Conservation (phyloP, 2,113 vertebrate genomes). For the Aegotheles bennettii region DNA sequence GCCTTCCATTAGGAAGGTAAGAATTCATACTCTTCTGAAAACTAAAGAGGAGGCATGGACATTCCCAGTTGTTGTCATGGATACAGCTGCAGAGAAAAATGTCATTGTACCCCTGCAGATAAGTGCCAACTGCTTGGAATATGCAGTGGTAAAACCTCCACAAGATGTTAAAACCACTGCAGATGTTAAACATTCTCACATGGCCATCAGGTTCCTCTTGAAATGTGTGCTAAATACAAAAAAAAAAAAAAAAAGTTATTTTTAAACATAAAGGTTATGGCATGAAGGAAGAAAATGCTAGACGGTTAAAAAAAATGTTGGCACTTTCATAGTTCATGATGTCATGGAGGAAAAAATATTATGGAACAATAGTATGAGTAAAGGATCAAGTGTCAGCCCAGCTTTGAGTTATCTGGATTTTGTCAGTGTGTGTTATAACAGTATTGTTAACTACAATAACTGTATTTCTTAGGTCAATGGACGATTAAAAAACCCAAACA, state of each 20-base stretch:
- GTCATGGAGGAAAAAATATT: conserved; percentile 68
- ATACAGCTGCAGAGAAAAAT: conserved; percentile 62
- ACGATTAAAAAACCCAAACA: not conserved
- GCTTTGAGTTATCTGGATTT: conserved; percentile 49
- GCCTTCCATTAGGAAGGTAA: conserved; percentile 19
- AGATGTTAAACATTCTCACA: not conserved
- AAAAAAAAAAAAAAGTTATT: not conserved
- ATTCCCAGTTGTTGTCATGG: conserved; percentile 66
- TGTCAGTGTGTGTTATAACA: conserved; percentile 43
- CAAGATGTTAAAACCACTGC: not conserved
- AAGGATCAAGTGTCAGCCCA: conserved; percentile 62
- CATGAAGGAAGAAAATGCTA: conserved; percentile 13
- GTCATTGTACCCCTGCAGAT: conserved; percentile 63
- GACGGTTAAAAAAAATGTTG: conserved; percentile 13
- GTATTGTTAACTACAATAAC: conserved; percentile 45
- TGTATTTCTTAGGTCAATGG: conserved; percentile 8
- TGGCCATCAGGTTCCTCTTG: not conserved
- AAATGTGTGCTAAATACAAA: not conserved
- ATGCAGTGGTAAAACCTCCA: not conserved
- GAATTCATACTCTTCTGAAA: conserved; percentile 8
- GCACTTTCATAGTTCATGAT: conserved; percentile 54
- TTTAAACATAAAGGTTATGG: conserved; percentile 22
- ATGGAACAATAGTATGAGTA: conserved; percentile 64
- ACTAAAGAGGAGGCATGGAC: not conserved
- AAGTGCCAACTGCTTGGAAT: conserved; percentile 45